Percentiles rank a stretch among this genome's conserved stretches.
Evolutionary conservation across 2,797 vertebrate genomes (phyloP).

Genomic region (Gambelia wislizenii): DNA sequence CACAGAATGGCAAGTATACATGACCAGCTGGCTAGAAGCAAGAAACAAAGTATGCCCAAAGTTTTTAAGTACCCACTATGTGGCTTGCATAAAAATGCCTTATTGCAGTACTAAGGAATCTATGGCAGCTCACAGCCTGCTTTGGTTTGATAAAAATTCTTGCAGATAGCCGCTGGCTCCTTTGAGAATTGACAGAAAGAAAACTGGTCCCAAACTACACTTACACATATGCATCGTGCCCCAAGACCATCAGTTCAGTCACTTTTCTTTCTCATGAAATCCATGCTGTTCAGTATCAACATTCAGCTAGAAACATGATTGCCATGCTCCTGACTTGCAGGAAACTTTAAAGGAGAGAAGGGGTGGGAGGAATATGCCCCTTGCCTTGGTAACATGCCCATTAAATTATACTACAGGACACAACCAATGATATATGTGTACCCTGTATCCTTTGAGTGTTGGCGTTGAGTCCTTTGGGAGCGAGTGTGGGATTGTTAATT

Average conservation of each 20-base stretch:
- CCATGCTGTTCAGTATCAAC: neutral
- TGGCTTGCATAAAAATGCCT: neutral
- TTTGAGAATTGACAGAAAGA: neutral
- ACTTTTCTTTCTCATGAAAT: neutral
- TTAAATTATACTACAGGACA: neutral
- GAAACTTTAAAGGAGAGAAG: neutral
- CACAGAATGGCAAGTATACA: neutral
- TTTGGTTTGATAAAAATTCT: neutral
- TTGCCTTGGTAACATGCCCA: neutral
- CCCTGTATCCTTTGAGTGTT: neutral
- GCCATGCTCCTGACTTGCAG: neutral
- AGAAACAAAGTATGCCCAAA: neutral
- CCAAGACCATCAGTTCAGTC: neutral
- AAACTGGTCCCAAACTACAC: neutral
- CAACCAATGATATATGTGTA: neutral
- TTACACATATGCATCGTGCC: neutral
- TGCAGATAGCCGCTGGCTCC: neutral
- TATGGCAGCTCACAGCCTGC: neutral
- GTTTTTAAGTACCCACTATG: neutral
- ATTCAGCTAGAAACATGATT: conserved; percentile 1
- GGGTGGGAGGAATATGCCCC: neutral
- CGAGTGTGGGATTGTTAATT: neutral
- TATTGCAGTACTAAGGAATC: neutral
- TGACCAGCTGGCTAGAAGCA: neutral
- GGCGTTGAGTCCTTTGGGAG: neutral